These are phyloP conservation scores for Sebastes fasciatus DNA, from an alignment of 2,113 vertebrate species.

Conservation along the genomic window DNA sequence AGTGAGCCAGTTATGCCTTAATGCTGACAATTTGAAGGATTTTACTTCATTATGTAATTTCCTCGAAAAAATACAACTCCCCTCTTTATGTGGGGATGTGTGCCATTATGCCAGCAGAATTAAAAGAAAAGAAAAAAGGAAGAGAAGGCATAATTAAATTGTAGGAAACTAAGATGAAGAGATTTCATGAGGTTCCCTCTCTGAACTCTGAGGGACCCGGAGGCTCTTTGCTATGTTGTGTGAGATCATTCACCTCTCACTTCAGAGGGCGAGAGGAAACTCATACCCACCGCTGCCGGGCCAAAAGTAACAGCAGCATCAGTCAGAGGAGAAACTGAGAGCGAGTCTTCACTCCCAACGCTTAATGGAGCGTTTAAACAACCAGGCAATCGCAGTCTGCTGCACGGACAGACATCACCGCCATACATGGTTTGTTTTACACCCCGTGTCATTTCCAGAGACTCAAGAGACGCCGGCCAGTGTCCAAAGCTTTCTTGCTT, in stretches of 20 bases:
- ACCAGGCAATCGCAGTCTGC: conserved; percentile 56
- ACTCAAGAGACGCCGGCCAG: conserved; percentile 24
- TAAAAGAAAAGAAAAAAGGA: conserved; percentile 21
- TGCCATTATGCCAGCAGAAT: conserved; percentile 21
- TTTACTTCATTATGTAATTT: conserved; percentile 56
- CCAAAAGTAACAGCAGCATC: conserved; percentile 75
- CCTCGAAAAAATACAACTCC: conserved; percentile 22
- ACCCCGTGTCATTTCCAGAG: conserved; percentile 31
- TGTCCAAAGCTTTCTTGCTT: conserved; percentile 17
- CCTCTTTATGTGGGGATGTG: background rate
- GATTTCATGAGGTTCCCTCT: conserved; percentile 11
- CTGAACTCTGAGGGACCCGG: conserved; percentile 46
- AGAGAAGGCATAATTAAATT: conserved; percentile 44
- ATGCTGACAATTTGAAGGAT: conserved; percentile 42
- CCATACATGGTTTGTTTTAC: background rate
- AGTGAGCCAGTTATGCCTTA: conserved; percentile 34
- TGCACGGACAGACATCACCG: conserved; percentile 29
- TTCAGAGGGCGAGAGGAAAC: conserved; percentile 56
- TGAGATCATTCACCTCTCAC: conserved; percentile 60
- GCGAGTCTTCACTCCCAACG: conserved; percentile 36
- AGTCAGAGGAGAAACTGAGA: conserved; percentile 53
- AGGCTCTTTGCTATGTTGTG: conserved; percentile 43
- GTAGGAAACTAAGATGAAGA: conserved; percentile 9
- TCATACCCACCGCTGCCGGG: conserved; percentile 33
- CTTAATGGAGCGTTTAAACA: conserved; percentile 67